phyloP scores from a whole-genome alignment of 2,113 vertebrate genomes.

The Chiloscyllium plagiosum region DNA sequence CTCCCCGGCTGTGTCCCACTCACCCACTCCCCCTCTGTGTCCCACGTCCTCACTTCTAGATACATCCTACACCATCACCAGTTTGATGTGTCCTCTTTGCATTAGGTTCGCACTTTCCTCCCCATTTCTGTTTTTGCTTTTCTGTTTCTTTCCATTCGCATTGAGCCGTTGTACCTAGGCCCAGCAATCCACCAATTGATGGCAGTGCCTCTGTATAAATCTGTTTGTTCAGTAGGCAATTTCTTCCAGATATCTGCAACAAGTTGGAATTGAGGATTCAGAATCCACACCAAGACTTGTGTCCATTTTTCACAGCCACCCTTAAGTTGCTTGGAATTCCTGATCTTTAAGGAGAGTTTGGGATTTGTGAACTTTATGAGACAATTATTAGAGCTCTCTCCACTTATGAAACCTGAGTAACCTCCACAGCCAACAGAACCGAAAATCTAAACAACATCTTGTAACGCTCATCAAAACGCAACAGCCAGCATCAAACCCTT shows the following conservation, averaged over 20 bases:
- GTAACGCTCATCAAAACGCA: not conserved
- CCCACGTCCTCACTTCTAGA: no score
- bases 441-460: not conserved
- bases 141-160: not conserved
- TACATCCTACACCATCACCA: not conserved
- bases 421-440: not conserved
- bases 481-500: not conserved
- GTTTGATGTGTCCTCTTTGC: not conserved
- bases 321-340: not conserved
- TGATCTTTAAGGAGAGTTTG: not conserved
- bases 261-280: not conserved
- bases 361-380: not conserved
- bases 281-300: not conserved
- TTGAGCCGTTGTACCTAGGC: not conserved
- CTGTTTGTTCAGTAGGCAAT: not conserved
- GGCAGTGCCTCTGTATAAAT: not conserved
- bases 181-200: not conserved
- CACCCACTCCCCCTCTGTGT: no score
- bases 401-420: not conserved
- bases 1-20: no score
- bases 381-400: not conserved
- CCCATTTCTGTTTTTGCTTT: not conserved
- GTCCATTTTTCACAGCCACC: not conserved
- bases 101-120: not conserved
- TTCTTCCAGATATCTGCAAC: not conserved